Evolutionary conservation across 1,140 invertebrate genomes (phyloP).

Genomic region (Bombus vancouverensis): DNA sequence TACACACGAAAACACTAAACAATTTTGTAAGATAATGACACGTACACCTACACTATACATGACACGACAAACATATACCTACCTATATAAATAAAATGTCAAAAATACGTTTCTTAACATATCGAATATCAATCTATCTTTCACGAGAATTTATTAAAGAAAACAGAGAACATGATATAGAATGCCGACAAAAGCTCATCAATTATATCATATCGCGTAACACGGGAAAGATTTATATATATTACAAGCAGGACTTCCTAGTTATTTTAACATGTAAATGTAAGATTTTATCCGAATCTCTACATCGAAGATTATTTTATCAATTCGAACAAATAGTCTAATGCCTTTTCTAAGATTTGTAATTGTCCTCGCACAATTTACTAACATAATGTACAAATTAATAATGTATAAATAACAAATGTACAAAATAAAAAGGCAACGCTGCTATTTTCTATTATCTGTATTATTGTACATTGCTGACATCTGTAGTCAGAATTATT

Average conservation of each 20-base stretch:
- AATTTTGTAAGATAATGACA: not conserved
- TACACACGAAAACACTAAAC: not conserved
- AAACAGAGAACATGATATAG: not conserved
- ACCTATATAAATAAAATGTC: not conserved
- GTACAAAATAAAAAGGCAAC: conserved; percentile 47
- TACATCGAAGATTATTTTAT: not conserved
- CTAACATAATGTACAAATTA: conserved; percentile 19
- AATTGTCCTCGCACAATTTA: conserved; percentile 17
- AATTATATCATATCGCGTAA: not conserved
- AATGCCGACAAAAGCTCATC: not conserved
- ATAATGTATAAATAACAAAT: conserved; percentile 20
- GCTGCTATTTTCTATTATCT: conserved; percentile 39
- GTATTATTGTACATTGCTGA: not conserved
- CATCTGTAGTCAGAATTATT: not conserved
- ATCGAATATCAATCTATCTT: not conserved
- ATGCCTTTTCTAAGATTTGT: conserved; percentile 33
- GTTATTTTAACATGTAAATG: not conserved
- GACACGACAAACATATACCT: not conserved
- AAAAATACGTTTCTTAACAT: not conserved
- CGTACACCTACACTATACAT: not conserved
- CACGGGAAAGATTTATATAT: not conserved
- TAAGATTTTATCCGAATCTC: not conserved
- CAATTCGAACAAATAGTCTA: not conserved
- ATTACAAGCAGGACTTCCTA: not conserved
- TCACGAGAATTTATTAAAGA: not conserved